phyloP scores from a whole-genome alignment of 2,888 invertebrate species.

The Eristalinus aeneus region DNA sequence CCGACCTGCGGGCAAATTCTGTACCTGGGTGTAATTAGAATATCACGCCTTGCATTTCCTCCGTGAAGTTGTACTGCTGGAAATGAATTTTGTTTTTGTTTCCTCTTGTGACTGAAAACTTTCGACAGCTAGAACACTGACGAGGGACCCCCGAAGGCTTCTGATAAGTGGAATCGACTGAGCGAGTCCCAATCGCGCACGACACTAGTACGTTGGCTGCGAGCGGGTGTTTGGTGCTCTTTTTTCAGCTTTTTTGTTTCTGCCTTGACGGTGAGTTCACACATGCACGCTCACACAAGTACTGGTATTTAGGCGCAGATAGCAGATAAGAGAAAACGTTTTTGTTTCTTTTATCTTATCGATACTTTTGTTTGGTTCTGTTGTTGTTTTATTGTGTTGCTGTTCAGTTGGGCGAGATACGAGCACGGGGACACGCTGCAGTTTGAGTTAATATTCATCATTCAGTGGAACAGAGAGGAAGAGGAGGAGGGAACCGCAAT shows the following conservation, averaged over 20 bases:
- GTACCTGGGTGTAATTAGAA: constrained; percentile 56
- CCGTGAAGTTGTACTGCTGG: constrained; percentile 21
- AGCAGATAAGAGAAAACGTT: constrained; percentile 1
- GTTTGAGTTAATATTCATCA: constrained; percentile 1
- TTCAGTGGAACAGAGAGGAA: not conserved
- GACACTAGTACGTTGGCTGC: not conserved
- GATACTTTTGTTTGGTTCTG: constrained; percentile 30
- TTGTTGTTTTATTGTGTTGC: not conserved
- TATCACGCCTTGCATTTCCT: constrained; percentile 72
- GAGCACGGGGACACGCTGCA: not conserved
- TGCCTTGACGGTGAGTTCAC: not conserved
- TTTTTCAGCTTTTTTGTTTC: not conserved
- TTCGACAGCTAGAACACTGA: not conserved
- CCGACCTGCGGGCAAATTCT: constrained; percentile 44
- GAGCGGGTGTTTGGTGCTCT: constrained; percentile 10
- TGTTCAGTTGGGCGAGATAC: not conserved
- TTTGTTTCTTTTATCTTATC: constrained; percentile 51
- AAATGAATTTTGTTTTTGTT: constrained; percentile 7
- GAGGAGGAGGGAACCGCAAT: not conserved
- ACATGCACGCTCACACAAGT: not conserved
- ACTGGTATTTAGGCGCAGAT: constrained; percentile 5
- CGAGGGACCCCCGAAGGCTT: not conserved
- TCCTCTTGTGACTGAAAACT: not conserved
- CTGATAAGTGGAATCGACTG: constrained; percentile 9
- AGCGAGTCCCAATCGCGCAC: constrained; percentile 13